Conservation (phyloP, 1,140 invertebrate species). For the Mercenaria mercenaria region DNA sequence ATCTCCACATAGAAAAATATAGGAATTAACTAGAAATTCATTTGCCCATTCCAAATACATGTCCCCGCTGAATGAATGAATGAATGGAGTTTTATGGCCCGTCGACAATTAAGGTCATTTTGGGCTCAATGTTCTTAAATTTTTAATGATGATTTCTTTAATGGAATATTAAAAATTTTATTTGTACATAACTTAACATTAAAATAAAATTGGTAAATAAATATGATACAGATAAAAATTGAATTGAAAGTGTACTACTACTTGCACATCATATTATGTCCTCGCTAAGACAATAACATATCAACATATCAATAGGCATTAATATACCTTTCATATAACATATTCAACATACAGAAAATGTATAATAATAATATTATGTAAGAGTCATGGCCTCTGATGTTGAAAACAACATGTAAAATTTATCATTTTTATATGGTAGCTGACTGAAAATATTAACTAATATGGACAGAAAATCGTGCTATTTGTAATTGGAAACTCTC, state of each 20-base stretch:
- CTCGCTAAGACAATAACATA: not conserved
- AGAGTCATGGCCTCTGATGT: not conserved
- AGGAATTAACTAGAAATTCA: not conserved
- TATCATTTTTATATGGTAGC: not conserved
- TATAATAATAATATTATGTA: too few species aligned
- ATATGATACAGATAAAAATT: too few species aligned
- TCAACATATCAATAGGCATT: not conserved
- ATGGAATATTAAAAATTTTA: too few species aligned
- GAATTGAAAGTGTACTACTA: too few species aligned
- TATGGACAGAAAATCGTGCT: not conserved
- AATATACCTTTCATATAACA: slow-evolving; percentile 13
- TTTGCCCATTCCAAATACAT: not conserved
- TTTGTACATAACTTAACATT: too few species aligned
- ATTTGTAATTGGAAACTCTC: not conserved
- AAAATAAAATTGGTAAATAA: too few species aligned
- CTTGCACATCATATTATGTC: not conserved
- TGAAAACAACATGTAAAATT: not conserved
- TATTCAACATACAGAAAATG: not conserved
- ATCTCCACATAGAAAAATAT: not conserved
- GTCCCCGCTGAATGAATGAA: too few species aligned
- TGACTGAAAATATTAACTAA: not conserved
- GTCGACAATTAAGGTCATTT: too few species aligned
- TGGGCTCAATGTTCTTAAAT: too few species aligned
- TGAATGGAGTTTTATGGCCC: too few species aligned
- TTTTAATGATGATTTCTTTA: too few species aligned